Percentiles rank a stretch among this genome's conserved stretches.
Evolutionary conservation across 1,140 invertebrate genomes (phyloP).

Genomic region (Chironomus tepperi): DNA sequence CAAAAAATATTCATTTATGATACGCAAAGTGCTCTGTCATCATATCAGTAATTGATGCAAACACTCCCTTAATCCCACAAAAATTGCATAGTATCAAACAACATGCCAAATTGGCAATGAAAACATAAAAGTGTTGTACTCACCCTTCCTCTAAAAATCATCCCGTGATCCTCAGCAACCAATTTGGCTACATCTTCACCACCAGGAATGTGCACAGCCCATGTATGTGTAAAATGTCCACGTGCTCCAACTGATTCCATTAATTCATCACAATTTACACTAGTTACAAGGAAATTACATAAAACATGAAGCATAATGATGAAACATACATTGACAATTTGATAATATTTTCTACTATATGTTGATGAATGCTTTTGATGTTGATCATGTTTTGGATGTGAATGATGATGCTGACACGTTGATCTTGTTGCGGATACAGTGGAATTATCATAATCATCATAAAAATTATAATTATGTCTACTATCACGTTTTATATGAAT

Average conservation of each 20-base stretch:
- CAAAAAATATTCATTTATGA: too few species aligned
- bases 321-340: not conserved
- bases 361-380: not conserved
- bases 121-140: constrained; percentile 30
- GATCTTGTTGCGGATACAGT: not conserved
- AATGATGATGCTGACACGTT: not conserved
- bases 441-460: not conserved
- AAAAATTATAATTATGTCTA: not conserved
- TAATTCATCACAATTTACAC: constrained; percentile 21
- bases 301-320: not conserved
- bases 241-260: constrained; percentile 20
- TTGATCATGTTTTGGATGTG: not conserved
- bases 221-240: constrained; percentile 55
- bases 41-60: too few species aligned
- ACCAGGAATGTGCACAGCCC: constrained; percentile 57
- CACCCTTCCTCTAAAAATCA: constrained; percentile 60
- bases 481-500: constrained; percentile 20
- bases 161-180: constrained; percentile 56
- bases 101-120: too few species aligned
- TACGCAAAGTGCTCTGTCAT: too few species aligned
- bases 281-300: not conserved
- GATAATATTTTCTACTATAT: constrained; percentile 5
- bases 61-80: too few species aligned
- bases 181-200: constrained; percentile 49
- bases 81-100: too few species aligned